Evolutionary conservation across 2,113 vertebrate genomes (phyloP).

Genomic region (Vanacampus margaritifer): DNA sequence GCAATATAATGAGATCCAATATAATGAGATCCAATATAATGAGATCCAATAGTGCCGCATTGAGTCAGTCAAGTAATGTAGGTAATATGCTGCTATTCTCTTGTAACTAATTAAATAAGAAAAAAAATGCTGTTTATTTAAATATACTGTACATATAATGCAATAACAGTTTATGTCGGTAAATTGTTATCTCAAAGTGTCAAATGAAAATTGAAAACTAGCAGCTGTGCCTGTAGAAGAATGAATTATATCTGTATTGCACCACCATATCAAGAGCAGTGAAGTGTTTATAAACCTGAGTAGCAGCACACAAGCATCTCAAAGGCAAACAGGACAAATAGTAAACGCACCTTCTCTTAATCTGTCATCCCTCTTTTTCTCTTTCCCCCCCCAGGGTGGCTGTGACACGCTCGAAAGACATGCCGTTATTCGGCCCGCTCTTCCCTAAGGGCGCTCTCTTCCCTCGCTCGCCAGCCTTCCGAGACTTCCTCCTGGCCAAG

Average conservation of each 20-base stretch:
- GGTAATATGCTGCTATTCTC: no score
- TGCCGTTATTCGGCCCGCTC: constrained; percentile 84
- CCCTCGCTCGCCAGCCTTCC: constrained; percentile 74
- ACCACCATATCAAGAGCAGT: not conserved
- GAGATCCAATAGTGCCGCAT: no score
- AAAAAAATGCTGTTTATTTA: no score
- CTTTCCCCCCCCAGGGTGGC: constrained; percentile 74
- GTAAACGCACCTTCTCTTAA: constrained; percentile 20
- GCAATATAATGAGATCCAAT: not conserved
- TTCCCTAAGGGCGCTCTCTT: constrained; percentile 82
- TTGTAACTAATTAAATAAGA: no score
- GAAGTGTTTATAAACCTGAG: constrained; percentile 12
- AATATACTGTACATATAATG: no score
- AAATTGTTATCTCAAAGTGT: not conserved
- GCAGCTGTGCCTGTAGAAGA: not conserved
- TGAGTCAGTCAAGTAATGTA: no score
- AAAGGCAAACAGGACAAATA: constrained; percentile 32
- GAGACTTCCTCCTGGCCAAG: constrained; percentile 87
- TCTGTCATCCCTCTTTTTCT: constrained; percentile 12
- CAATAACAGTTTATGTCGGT: no score
- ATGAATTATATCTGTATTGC: not conserved
- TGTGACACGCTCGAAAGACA: constrained; percentile 87
- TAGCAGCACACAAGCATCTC: not conserved
- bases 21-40: not conserved
- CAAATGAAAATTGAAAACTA: not conserved